These are phyloP conservation scores for Eremophila alpestris DNA, from an alignment of 2,797 vertebrate species.

Conservation along the genomic window DNA sequence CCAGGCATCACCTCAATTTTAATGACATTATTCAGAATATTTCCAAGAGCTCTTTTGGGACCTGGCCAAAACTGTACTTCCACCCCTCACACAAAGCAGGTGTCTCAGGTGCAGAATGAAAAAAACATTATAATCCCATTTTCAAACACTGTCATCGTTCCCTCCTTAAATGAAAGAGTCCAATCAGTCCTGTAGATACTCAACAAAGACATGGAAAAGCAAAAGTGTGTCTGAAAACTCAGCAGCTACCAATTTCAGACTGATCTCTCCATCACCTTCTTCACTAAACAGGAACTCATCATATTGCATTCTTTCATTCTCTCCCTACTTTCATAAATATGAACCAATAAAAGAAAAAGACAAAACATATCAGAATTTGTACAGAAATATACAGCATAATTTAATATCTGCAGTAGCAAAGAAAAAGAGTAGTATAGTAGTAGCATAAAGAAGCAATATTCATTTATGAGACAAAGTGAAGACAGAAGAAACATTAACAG, in stretches of 20 bases:
- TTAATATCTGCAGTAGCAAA: background rate
- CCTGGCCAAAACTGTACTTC: background rate
- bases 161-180: background rate
- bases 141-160: background rate
- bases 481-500: background rate
- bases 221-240: background rate
- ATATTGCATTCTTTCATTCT: background rate
- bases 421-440: background rate
- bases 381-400: background rate
- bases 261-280: background rate
- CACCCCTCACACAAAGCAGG: background rate
- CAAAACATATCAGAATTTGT: background rate
- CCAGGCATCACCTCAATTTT: background rate
- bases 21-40: background rate
- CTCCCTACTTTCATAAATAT: background rate
- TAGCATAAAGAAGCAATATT: background rate
- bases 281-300: background rate
- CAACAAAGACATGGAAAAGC: background rate
- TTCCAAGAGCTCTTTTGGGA: background rate
- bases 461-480: background rate
- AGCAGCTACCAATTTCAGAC: background rate
- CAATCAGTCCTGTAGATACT: background rate
- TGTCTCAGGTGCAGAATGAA: background rate
- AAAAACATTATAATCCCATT: background rate
- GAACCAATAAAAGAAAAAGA: background rate